Evolutionary conservation across 2,797 vertebrate species (phyloP).

Genomic region (Macropus fuliginosus): DNA sequence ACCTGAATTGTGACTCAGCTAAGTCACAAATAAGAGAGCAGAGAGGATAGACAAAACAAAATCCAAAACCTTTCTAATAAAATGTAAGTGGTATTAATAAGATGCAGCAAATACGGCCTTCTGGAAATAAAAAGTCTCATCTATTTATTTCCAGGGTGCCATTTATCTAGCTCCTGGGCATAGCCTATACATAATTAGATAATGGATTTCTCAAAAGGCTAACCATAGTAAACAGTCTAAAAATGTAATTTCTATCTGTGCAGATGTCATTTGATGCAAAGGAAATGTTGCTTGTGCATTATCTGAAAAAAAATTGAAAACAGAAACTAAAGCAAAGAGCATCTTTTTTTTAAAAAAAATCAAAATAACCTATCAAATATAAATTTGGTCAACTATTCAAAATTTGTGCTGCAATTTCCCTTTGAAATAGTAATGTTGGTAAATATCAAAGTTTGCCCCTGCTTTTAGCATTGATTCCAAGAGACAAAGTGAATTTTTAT

Average conservation of each 20-base stretch:
- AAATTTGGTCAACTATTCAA: neutral
- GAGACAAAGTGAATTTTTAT: neutral
- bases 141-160: neutral
- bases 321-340: neutral
- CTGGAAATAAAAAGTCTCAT: neutral
- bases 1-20: neutral
- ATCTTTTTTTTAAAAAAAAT: neutral
- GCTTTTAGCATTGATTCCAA: neutral
- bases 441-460: neutral
- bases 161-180: rapidly evolving
- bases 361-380: neutral
- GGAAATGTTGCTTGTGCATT: neutral
- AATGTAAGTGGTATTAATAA: neutral
- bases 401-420: neutral
- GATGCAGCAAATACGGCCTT: neutral
- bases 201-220: neutral
- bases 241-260: neutral
- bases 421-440: rapidly evolving
- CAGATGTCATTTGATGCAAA: neutral
- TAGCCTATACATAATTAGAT: neutral
- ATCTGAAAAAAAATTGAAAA: neutral
- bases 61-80: neutral
- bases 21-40: neutral
- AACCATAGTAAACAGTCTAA: rapidly evolving
- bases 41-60: neutral